Base-by-base conservation (phyloP, 2,113 vertebrate genomes). In the Paratilapia polleni region DNA sequence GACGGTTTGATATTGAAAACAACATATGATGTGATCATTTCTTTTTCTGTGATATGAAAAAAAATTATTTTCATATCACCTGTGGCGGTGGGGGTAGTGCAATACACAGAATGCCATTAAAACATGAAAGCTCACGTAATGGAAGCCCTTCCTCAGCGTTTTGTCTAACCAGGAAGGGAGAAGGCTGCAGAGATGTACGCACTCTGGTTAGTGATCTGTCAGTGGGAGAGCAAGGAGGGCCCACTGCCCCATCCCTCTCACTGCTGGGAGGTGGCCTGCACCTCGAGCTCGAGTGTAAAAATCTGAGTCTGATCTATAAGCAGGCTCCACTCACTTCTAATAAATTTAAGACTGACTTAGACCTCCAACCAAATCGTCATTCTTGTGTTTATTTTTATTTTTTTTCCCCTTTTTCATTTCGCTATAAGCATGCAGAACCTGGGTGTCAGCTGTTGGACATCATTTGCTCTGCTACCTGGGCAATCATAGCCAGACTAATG, bases 391-490 rank as follows among this genome's bases (percentile, higher is more conserved):
- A 1, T 43, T 12, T 10, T 8, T 13, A 15, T 49, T 49, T 17
- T 6, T 49, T 6, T 52, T 52, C 17, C 5, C 17, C 5, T 52
- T 47, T 4, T 47, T 47, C 4, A 47, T 47, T 47, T 15, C 1
- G 4, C 43, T 47, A 5, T 13, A 52, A 4, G 49, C 6, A 52
- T 52, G 49, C 49, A 52, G 17, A 52, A 6, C 15, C 15, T 52
- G 49, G 6, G 17, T 52, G 17, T 52, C 49, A 19, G 57, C 24
- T 13, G 31, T 70, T 60, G 63, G 54, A 79, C 79, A 31, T 81
- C 36, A 47, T 82, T 57, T 54, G 56, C 59, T 19, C 47, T 24
- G 52, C 49, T 86, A 87, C 86, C 87, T 80, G 84, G 59, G 82
- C 82, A 36, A 38, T 77, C 24, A 6, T 22, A 34, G 38, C 28